A percentile compares a stretch with the other conserved stretches of the same genome.
These are phyloP conservation scores for Python bivittatus DNA, from an alignment of 2,113 vertebrate genomes.

Conservation along the genomic window DNA sequence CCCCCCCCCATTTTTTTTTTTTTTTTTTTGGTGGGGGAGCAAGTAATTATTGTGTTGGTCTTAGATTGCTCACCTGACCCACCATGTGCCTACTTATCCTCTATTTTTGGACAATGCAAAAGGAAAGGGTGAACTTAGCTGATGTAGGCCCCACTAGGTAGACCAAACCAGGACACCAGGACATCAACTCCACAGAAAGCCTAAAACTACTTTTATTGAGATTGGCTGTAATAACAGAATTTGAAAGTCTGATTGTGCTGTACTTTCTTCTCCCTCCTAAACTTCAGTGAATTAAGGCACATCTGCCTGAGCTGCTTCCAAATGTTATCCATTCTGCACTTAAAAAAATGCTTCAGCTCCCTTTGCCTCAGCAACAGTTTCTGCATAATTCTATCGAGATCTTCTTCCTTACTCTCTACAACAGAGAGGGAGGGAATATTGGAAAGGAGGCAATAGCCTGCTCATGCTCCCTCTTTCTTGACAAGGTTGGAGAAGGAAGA, in stretches of 20 bases:
- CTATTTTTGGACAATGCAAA: not conserved
- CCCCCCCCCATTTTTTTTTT: too few relatives aligned
- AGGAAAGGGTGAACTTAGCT: not conserved
- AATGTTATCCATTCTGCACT: not conserved
- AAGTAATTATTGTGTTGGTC: not conserved
- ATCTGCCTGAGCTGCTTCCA: not conserved
- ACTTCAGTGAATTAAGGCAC: not conserved
- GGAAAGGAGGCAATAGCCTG: not conserved
- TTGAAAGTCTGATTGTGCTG: not conserved
- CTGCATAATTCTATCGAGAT: not conserved
- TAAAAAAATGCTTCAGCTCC: not conserved
- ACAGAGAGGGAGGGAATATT: not conserved
- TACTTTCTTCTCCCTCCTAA: not conserved
- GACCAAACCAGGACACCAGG: not conserved
- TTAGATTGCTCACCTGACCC: not conserved
- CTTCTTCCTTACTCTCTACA: not conserved
- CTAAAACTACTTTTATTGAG: not conserved
- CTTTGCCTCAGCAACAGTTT: not conserved
- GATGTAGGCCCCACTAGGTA: not conserved
- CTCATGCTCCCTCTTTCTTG: not conserved
- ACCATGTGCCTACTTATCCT: not conserved
- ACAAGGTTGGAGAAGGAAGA: not conserved
- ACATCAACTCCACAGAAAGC: not conserved
- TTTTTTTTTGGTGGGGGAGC: not conserved
- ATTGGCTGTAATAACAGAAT: not conserved